These are phyloP conservation scores for Plecturocebus donacophilus DNA, from an alignment of 2,113 vertebrate genomes.

Conservation along the genomic window DNA sequence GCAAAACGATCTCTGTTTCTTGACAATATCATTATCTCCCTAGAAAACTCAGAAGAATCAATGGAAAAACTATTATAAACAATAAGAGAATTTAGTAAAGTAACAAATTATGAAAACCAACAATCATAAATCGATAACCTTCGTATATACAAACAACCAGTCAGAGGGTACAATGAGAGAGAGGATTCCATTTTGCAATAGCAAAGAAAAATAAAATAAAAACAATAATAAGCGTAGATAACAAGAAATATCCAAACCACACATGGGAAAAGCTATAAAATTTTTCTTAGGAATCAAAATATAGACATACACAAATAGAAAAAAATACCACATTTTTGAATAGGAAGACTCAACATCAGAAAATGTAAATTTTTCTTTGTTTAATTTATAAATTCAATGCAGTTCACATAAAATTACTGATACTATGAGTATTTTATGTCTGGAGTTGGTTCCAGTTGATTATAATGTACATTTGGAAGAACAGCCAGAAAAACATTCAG, in stretches of 20 bases:
- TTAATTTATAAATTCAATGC: background rate
- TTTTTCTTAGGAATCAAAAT: background rate
- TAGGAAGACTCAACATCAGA: background rate
- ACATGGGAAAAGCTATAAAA: background rate
- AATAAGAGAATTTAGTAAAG: background rate
- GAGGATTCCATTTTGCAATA: background rate
- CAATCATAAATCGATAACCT: background rate
- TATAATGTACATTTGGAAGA: background rate
- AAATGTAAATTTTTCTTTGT: background rate
- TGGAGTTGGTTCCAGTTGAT: background rate
- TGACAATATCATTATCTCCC: background rate
- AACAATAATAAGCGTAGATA: background rate
- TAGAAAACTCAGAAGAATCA: constrained; percentile 20
- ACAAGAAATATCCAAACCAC: background rate
- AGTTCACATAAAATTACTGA: background rate
- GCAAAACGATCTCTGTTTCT: background rate
- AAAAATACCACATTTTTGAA: background rate
- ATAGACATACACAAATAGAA: constrained; percentile 1
- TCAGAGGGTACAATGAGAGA: background rate
- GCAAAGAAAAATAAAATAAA: constrained; percentile 33
- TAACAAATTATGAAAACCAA: background rate
- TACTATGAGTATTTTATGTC: background rate
- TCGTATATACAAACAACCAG: background rate
- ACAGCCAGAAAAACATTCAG: background rate
- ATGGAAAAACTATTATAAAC: background rate